Evolutionary conservation across 2,113 vertebrate genomes (phyloP), one percentile per base, ranked within the genome.

Genomic region (Oreochromis aureus): DNA sequence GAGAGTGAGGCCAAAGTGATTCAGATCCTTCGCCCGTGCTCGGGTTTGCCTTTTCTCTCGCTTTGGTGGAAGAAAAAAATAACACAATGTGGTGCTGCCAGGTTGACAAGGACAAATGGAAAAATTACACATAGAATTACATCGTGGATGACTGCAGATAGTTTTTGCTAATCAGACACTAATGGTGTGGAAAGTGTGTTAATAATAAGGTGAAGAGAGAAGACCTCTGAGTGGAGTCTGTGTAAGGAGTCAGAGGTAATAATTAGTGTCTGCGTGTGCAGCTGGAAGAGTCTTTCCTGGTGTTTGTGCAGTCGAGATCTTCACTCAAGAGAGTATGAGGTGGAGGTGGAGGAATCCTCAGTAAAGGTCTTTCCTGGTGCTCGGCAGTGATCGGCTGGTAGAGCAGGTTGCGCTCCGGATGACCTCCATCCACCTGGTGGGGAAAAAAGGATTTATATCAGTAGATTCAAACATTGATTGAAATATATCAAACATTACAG

Each of bases 351-450:
- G 2, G 22, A 13, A 6, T 69, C 12, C 0, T 99, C 97, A 99
- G 41, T 99, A 99, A 90, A 96, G 79, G 1, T 97, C 86, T 96
- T 96, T 96, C 82, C 93, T 91, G 66, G 79, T 96, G 94, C 95
- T 97, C 24, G 96, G 92, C 80, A 96, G 96, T 18, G 97, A 90
- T 34, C 97, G 97, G 19, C 97, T 97, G 94, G 97, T 93, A 0
- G 98, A 98, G 95, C 96, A 97, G 92, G 98, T 99, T 88, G 98
- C 98, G 81, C 99, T 99, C 90, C 98, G 97, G 95, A 99, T 99
- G 89, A 99, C 99, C 93, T 99, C 98, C 98, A 99, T 99, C 99
- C 99, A 99, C 94, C 99, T 99, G 91, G 24, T 99, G 90, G 24
- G 24, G 16, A 61, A 46, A 30, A 16, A 44, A 61, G 18, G 39